These are phyloP conservation scores for Tyto alba DNA, from an alignment of 2,113 vertebrate genomes.

Conservation along the genomic window DNA sequence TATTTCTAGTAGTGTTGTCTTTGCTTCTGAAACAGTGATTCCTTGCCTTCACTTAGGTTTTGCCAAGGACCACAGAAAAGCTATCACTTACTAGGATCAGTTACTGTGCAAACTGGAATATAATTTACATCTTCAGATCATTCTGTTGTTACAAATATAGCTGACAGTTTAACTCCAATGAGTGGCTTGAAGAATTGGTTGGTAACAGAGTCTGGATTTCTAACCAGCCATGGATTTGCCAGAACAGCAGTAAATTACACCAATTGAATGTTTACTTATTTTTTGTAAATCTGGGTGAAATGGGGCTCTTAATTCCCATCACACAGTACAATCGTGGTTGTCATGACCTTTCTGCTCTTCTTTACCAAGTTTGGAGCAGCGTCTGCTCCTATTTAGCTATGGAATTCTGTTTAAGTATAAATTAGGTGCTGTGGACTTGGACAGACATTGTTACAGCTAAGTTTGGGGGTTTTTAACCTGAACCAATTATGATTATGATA, in stretches of 20 bases:
- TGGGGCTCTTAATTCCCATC: not conserved
- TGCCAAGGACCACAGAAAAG: not conserved
- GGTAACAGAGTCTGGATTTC: not conserved
- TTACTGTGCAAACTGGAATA: not conserved
- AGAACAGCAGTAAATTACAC: not conserved
- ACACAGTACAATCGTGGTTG: not conserved
- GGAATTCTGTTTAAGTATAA: not conserved
- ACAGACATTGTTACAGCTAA: not conserved
- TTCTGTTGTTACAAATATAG: not conserved
- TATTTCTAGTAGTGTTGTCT: not conserved
- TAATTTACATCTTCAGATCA: not conserved
- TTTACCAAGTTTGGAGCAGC: not conserved
- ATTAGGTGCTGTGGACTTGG: not conserved
- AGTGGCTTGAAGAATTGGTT: not conserved
- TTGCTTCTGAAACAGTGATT: not conserved
- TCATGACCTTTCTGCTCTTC: not conserved
- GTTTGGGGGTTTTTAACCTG: rapidly evolving
- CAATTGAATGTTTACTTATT: not conserved
- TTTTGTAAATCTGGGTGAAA: not conserved
- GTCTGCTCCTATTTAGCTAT: not conserved
- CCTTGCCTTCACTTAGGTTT: not conserved
- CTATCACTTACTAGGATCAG: not conserved
- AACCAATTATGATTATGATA: not conserved
- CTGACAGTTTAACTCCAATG: not conserved
- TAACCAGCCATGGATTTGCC: not conserved